Conservation (phyloP, 2,113 vertebrate species). For the Perognathus longimembris region DNA sequence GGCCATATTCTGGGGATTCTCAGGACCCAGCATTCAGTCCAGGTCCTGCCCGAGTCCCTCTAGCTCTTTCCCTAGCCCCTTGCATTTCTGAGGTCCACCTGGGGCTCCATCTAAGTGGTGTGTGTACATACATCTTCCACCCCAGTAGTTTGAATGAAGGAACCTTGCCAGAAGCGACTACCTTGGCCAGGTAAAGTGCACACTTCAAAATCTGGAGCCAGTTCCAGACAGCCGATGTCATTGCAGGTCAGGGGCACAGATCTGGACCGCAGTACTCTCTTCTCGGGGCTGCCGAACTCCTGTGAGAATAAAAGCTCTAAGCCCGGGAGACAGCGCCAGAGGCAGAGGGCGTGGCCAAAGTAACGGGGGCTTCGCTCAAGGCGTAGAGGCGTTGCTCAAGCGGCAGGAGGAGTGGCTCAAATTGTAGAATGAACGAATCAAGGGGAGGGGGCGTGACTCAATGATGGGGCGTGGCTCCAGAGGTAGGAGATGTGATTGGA, state of each 20-base stretch:
- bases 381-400: too few relatives aligned
- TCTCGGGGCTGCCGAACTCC: constrained; percentile 76
- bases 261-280: constrained; percentile 85
- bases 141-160: background rate
- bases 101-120: background rate
- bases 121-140: too few relatives aligned
- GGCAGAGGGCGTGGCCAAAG: too few relatives aligned
- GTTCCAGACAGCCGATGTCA: constrained; percentile 80
- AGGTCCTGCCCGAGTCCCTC: background rate
- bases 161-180: constrained; percentile 61
- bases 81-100: background rate
- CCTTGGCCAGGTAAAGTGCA: constrained; percentile 87
- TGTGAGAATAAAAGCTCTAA: constrained; percentile 55
- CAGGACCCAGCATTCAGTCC: background rate
- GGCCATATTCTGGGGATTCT: background rate
- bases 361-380: too few relatives aligned
- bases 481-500: too few relatives aligned
- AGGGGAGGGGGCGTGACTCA: too few relatives aligned
- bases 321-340: background rate
- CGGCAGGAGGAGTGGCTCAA: too few relatives aligned
- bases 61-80: background rate
- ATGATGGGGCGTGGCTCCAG: too few relatives aligned
- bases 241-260: constrained; percentile 89
- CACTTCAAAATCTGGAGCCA: constrained; percentile 83
- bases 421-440: too few relatives aligned